Percentiles rank a stretch among this genome's conserved stretches.
Evolutionary conservation across 2,888 invertebrate genomes (phyloP).

Genomic region (Dascillus cervinus): DNA sequence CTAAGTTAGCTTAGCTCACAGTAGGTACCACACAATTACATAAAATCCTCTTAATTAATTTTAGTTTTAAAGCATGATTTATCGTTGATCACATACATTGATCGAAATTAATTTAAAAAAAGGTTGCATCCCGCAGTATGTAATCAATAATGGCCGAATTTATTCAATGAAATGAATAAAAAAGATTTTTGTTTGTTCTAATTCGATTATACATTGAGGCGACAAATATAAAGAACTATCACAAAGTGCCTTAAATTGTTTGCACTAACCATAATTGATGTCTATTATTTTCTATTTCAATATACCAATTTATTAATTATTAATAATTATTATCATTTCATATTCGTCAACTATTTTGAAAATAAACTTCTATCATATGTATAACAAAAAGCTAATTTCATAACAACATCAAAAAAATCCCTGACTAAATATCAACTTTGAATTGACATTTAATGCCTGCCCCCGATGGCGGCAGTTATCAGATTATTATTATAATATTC

Average conservation of each 20-base stretch:
- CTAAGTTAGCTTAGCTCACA: slow-evolving; percentile 29
- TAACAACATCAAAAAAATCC: slow-evolving; percentile 22
- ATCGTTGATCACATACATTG: too few relatives aligned
- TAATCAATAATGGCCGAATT: too few relatives aligned
- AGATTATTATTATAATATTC: slow-evolving; percentile 9
- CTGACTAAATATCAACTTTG: slow-evolving; percentile 27
- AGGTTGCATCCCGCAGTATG: too few relatives aligned
- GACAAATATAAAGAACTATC: slow-evolving; percentile 8
- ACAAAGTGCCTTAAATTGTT: slow-evolving; percentile 13
- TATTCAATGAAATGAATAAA: too few relatives aligned
- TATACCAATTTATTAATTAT: slow-evolving; percentile 14
- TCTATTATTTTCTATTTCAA: slow-evolving; percentile 14
- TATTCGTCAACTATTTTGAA: slow-evolving; percentile 15
- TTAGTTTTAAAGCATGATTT: too few relatives aligned
- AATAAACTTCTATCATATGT: slow-evolving; percentile 15
- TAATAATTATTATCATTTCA: slow-evolving; percentile 17
- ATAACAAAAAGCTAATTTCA: slow-evolving; percentile 12
- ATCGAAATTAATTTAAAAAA: too few relatives aligned
- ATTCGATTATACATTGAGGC: too few relatives aligned
- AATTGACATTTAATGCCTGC: slow-evolving; percentile 31
- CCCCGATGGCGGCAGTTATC: slow-evolving; percentile 8
- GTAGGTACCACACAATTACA: too few relatives aligned
- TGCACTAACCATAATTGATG: slow-evolving; percentile 18
- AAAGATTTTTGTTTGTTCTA: too few relatives aligned
- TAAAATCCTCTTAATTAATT: too few relatives aligned